A percentile compares a stretch with the other conserved stretches of the same genome.
phyloP scores from a whole-genome alignment of 2,797 vertebrate species.

The Myripristis murdjan region DNA sequence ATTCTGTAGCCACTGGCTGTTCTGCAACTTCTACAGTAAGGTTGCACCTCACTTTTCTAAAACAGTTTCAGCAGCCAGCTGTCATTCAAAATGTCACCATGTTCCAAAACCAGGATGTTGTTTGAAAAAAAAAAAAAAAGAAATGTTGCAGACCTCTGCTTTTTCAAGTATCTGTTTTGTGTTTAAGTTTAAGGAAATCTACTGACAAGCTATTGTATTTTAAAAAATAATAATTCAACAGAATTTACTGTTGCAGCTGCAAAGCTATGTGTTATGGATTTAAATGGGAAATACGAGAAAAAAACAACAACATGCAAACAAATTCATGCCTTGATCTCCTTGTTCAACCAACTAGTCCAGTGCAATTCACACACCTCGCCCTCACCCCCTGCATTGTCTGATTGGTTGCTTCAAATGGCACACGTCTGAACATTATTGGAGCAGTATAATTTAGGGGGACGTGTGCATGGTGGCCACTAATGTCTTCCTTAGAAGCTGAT shows the following conservation, averaged over 20 bases:
- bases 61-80: constrained; percentile 28
- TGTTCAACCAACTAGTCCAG: neutral
- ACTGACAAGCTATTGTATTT: neutral
- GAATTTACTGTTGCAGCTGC: neutral
- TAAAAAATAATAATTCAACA: neutral
- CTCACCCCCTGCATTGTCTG: constrained; percentile 2
- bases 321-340: constrained; percentile 19
- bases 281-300: neutral
- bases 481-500: constrained; percentile 5
- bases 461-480: neutral
- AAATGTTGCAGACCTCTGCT: neutral
- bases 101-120: neutral
- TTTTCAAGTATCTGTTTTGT: neutral
- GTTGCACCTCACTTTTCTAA: constrained; percentile 10
- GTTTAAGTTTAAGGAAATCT: neutral
- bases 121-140: constrained; percentile 15
- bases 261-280: neutral
- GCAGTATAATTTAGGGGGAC: neutral
- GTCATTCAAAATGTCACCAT: constrained; percentile 18
- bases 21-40: constrained; percentile 24
- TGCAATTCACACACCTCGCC: constrained; percentile 10
- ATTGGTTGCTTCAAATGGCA: constrained; percentile 5
- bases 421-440: neutral
- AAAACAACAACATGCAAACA: constrained; percentile 15
- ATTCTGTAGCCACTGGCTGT: neutral